A percentile compares a stretch with the other conserved stretches of the same genome.
These are phyloP conservation scores for Agelas oroides DNA, from an alignment of 37 sponge, comb jelly and placozoan genomes.

Conservation along the genomic window DNA sequence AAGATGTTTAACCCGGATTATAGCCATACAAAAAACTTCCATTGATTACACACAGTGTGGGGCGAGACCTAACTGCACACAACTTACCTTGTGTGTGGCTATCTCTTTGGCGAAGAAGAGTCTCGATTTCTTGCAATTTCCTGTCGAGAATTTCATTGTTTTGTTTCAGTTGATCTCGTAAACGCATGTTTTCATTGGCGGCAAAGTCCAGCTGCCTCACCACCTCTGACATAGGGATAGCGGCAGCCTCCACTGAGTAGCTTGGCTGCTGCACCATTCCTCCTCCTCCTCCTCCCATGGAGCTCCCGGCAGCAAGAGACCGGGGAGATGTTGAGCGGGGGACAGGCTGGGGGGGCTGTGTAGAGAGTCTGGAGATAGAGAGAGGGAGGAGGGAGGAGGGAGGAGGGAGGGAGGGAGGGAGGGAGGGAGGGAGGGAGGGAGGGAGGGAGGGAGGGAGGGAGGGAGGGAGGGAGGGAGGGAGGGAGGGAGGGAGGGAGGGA, in stretches of 20 bases:
- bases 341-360: not conserved
- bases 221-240: not conserved
- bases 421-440: no score
- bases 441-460: no score
- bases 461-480: no score
- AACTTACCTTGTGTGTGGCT: not conserved
- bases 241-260: no score
- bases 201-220: slow-evolving; percentile 32
- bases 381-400: not conserved
- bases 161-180: slow-evolving; percentile 2
- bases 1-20: no score
- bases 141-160: slow-evolving; percentile 33
- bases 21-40: not conserved
- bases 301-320: no score
- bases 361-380: not conserved
- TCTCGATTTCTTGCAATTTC: slow-evolving; percentile 26
- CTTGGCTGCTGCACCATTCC: no score
- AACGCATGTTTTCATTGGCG: slow-evolving; percentile 19
- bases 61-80: not conserved
- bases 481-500: no score
- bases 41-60: not conserved
- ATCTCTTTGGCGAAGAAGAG: not conserved
- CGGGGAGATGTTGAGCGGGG: no score
- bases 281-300: no score
- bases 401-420: no score